These are phyloP conservation scores for Drosophila pectinifera DNA, from an alignment of 1,140 invertebrate species.

Conservation along the genomic window DNA sequence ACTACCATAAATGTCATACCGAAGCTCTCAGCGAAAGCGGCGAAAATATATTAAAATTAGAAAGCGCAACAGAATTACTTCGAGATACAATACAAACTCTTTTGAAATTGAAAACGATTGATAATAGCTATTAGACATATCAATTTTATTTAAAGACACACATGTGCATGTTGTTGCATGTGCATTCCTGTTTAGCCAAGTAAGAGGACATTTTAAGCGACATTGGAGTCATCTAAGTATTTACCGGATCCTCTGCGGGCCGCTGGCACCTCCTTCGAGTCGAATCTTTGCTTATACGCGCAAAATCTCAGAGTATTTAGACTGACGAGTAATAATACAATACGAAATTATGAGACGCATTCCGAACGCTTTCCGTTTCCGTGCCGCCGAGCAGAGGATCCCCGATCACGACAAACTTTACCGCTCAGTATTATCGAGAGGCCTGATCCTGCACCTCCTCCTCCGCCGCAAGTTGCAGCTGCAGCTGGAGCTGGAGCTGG, in stretches of 20 bases:
- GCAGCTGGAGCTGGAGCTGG: neutral
- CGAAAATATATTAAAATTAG: constrained; percentile 25
- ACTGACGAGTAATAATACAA: constrained; percentile 51
- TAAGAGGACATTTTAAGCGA: constrained; percentile 63
- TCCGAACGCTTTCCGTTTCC: constrained; percentile 22
- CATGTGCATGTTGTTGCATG: constrained; percentile 47
- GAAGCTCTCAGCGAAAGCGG: constrained; percentile 16
- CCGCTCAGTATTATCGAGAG: constrained; percentile 59
- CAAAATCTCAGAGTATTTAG: constrained; percentile 55
- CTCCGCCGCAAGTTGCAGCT: too few relatives aligned
- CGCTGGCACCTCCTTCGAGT: constrained; percentile 33
- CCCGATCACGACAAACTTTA: constrained; percentile 44
- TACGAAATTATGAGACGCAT: constrained; percentile 41
- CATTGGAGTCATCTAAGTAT: constrained; percentile 26
- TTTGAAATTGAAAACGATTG: constrained; percentile 83
- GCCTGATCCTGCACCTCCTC: constrained; percentile 5
- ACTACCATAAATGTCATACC: constrained; percentile 44
- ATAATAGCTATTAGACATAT: constrained; percentile 85
- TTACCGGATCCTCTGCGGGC: constrained; percentile 28
- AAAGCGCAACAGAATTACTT: constrained; percentile 66
- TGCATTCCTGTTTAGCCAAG: constrained; percentile 65
- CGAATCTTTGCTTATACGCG: constrained; percentile 31
- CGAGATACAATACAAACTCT: constrained; percentile 70
- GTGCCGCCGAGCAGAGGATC: constrained; percentile 28
- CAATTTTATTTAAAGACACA: constrained; percentile 75